Evolutionary conservation across 2,888 invertebrate genomes (phyloP).

Genomic region (Nomada ferruginata): DNA sequence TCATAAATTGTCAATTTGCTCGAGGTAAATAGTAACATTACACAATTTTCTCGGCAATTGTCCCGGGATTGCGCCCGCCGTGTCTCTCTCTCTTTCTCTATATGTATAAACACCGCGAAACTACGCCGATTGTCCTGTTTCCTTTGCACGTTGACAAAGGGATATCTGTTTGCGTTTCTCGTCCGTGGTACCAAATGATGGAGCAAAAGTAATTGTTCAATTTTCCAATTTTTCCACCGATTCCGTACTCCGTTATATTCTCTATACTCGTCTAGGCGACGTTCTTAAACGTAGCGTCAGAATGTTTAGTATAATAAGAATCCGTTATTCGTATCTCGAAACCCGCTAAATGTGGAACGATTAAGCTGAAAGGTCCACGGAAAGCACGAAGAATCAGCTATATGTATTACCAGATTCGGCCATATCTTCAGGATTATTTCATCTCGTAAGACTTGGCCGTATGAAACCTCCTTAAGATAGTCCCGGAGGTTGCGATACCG

Average conservation of each 20-base stretch:
- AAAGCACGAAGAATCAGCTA: conserved; percentile 32
- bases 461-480: conserved; percentile 61
- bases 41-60: conserved; percentile 43
- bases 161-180: background rate
- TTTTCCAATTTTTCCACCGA: too few relatives aligned
- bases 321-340: conserved; percentile 21
- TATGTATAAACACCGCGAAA: background rate
- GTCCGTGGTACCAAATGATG: background rate
- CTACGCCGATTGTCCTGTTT: conserved; percentile 3
- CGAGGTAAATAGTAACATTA: conserved; percentile 37
- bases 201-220: too few relatives aligned
- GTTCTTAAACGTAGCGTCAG: background rate
- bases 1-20: conserved; percentile 47
- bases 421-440: conserved; percentile 52
- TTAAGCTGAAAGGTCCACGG: conserved; percentile 48
- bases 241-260: too few relatives aligned
- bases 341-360: conserved; percentile 32
- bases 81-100: background rate
- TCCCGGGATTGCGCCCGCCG: conserved; percentile 5
- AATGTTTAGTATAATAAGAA: conserved; percentile 6
- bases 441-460: conserved; percentile 32
- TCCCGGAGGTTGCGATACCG: conserved; percentile 56
- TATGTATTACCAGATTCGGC: conserved; percentile 10
- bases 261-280: too few relatives aligned
- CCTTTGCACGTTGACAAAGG: conserved; percentile 25